Evolutionary conservation across 2,113 vertebrate species (phyloP), one percentile per base, ranked within the genome.

Genomic region (Isichthys henryi): DNA sequence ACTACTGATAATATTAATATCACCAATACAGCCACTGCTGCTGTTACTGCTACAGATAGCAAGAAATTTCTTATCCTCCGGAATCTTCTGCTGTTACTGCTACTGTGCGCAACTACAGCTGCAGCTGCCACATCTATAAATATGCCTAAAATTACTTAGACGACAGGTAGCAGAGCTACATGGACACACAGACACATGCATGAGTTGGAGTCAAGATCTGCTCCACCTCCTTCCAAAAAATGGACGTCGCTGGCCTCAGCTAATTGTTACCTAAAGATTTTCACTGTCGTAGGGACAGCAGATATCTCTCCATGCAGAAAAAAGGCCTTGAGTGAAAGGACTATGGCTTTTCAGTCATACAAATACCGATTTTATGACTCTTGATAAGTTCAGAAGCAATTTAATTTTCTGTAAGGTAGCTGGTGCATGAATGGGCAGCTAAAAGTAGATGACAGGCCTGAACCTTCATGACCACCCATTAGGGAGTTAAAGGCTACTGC

Each of bases 321-420:
- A 62, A 48, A 48, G 23, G 9, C 45, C 3, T n/a, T 15, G 15
- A 1, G 27, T 5, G n/a, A 86, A 13, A 17, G 84, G 10, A 53
- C 84, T 27, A 17, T 35, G 27, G 23, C 13, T n/a, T 39, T 43
- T 52, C 43, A 39, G 66, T 11, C n/a, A 21, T 27, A 45, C 50
- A 31, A 70, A 88, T 62, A 74, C 58, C 11, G 10, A 6, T 19
- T 52, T 82, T 82, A 89, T 39, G 27, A 56, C 49, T 82, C 7
- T 45, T 39, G n/a, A 50, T 82, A 83, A 89, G 23, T 89, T 52
- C 31, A 35, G 48, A 88, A 35, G 48, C 27, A 80, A 88, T 82
- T 82, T 23, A 77, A 52, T 82, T 35, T 77, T 10, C 8, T 52
- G 8, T 7, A 35, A n/a, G 31, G 50, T n/a, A 56, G 31, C 27